Evolutionary conservation across 2,113 vertebrate genomes (phyloP), one percentile per base, ranked within the genome.

Genomic region (Brachionichthys hirsutus): DNA sequence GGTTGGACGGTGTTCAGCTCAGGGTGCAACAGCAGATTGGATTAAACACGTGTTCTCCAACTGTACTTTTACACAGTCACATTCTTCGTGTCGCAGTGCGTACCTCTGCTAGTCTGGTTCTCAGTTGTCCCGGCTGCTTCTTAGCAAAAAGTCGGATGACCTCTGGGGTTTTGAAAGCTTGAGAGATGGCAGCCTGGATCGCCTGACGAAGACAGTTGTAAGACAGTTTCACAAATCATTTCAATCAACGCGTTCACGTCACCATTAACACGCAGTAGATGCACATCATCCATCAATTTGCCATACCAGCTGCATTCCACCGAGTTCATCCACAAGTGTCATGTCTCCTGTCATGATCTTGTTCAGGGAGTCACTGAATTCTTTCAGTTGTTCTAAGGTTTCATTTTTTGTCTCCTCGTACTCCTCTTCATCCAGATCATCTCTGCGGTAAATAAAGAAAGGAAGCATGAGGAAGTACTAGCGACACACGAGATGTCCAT

Each of bases 331-430:
- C 40, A 98, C 94, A 67, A 99, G 83, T 30, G 97, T 98, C 95
- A 98, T 98, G 66, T 99, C 92, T 78, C 97, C 97, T 55, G 95
- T 93, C 93, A 98, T 94, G 40, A 99, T 94, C 85, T 98, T 98
- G 91, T 97, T 95, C 60, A 98, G 83, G 0, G 97, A 98, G 77
- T 98, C 95, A 3, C 94, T 95, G 85, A 99, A 97, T 84, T 99
- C 97, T 53, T 87, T 94, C 77, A 99, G 80, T 80, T 99, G 97
- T 54, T 99, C 97, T 58, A 99, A 77, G 0, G 97, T 99, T 88
- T 99, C 97, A 55, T 92, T 96, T 80, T 98, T 98, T 18, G 97
- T 98, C 81, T 98, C 97, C 45, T 99, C 94, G 2, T 99, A 99
- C 60, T 99, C 97, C 30, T 97, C 94, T 44, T 93, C 83, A n/a